Percentiles rank a stretch among this genome's conserved stretches.
phyloP scores from a whole-genome alignment of 35 echinoderm and acorn worm genomes.

The Lytechinus pictus region DNA sequence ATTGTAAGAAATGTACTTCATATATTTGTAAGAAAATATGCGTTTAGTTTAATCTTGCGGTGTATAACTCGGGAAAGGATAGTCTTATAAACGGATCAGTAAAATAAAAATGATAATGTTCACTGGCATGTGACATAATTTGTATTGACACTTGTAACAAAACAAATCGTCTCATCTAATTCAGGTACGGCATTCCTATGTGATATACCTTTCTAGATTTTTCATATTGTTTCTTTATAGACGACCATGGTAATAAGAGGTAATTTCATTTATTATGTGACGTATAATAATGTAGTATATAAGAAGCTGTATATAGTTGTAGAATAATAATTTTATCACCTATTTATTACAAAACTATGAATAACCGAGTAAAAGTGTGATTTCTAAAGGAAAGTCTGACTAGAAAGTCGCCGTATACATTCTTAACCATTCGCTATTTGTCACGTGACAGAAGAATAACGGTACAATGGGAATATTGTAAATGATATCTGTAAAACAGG shows the following conservation, averaged over 20 bases:
- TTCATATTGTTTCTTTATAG: background rate
- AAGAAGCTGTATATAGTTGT: background rate
- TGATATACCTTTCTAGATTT: background rate
- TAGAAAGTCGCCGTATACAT: background rate
- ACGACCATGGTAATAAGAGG: background rate
- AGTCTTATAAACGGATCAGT: background rate
- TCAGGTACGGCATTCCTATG: background rate
- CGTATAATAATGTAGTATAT: background rate
- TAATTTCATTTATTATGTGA: background rate
- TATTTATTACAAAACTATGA: background rate
- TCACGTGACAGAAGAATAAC: no score
- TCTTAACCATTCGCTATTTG: background rate
- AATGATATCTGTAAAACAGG: no score
- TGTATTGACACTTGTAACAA: background rate
- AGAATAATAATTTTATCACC: slow-evolving; percentile 7
- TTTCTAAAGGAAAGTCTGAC: background rate
- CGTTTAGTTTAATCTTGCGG: background rate
- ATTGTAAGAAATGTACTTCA: background rate
- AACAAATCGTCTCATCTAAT: background rate
- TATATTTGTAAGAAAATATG: background rate
- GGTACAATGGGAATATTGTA: no score
- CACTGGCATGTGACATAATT: background rate
- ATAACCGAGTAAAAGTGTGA: background rate
- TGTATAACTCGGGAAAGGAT: background rate
- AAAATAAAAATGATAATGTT: no score